Evolutionary conservation across 64 coral and sea anemone genomes (phyloP), one percentile per base, ranked within the genome.

Genomic region (Cladopsammia gracilis): DNA sequence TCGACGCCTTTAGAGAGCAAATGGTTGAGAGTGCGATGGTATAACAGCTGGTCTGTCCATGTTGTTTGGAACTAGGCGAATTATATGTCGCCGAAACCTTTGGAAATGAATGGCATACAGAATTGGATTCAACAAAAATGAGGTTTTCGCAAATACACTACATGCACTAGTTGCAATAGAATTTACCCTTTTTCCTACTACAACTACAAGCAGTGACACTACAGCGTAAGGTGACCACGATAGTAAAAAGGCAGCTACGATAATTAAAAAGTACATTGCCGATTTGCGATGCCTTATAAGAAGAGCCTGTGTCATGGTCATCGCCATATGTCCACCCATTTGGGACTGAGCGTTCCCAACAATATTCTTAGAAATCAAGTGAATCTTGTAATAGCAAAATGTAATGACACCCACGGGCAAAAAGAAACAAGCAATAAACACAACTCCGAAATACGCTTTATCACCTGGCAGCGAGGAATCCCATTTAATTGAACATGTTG

Each of bases 181-280:
- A 42, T 76, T 10, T 9, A 74, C 16, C 8, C 25, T 69, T 25
- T 76, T 19, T 20, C 47, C 20, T 10, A 22, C 20, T 4, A 24
- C 0, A 62, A 87, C 62, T 10, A 86, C 57, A 13, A 93, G 18
- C 7, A 78, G 34, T 0, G 78, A 78, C 4, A 93, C 90, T 11
- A 93, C 18, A 7, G 81, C 60, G 64, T 93, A 93, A 6, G 90
- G 90, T 11, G 53, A n/a, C 90, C 90, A 93, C 6, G 90, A 57
- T 0, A 93, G 34, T 0, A 93, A 45, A 25, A 76, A 93, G 46
- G 42, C 82, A 9, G 50, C 57, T 83, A 93, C 65, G 16, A 93
- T 48, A 67, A 62, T 44, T 10, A 78, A 74, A 62, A 93, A 75
- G 9, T 93, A 75, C 25, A 93, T 57, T 10, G 90, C 82, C 0